Percentiles rank a stretch among this genome's conserved stretches.
Evolutionary conservation across 2,113 vertebrate species (phyloP).

Genomic region (Ondatra zibethicus): DNA sequence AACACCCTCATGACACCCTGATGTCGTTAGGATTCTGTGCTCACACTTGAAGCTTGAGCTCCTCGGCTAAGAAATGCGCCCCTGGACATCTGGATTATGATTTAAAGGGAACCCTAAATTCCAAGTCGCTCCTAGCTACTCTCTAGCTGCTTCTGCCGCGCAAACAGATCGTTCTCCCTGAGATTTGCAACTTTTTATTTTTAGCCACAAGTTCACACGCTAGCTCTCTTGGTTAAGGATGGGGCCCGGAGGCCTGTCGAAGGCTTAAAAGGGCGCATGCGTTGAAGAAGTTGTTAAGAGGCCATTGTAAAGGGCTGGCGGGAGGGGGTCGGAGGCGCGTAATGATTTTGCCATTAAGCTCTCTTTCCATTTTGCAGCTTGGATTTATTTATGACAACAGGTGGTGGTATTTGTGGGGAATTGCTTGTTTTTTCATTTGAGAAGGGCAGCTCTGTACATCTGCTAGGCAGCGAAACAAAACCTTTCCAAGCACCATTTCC

Average conservation of each 20-base stretch:
- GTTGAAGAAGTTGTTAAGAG: slow-evolving; percentile 76
- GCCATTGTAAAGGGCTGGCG: slow-evolving; percentile 28
- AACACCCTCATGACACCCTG: slow-evolving; percentile 69
- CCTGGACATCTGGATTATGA: slow-evolving; percentile 66
- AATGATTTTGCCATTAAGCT: slow-evolving; percentile 79
- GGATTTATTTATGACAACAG: slow-evolving; percentile 81
- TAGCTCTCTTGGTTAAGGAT: slow-evolving; percentile 72
- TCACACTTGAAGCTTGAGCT: slow-evolving; percentile 67
- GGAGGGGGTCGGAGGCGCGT: slow-evolving; percentile 50
- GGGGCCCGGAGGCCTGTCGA: slow-evolving; percentile 56
- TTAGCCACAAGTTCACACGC: slow-evolving; percentile 76
- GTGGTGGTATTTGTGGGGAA: slow-evolving; percentile 84
- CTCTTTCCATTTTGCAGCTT: slow-evolving; percentile 77
- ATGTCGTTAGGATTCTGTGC: slow-evolving; percentile 81
- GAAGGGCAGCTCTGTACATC: slow-evolving; percentile 82
- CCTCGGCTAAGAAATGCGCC: slow-evolving; percentile 77
- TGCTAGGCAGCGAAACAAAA: slow-evolving; percentile 85
- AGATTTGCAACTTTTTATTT: slow-evolving; percentile 72
- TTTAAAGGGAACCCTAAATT: slow-evolving; percentile 61
- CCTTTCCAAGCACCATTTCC: slow-evolving; percentile 79
- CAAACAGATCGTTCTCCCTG: slow-evolving; percentile 32
- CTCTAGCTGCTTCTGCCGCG: background rate
- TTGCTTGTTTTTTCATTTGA: slow-evolving; percentile 83
- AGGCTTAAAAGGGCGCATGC: slow-evolving; percentile 74
- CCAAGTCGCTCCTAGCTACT: slow-evolving; percentile 6